Conservation (phyloP, 2,797 vertebrate genomes). For the Sebastes aleutianus region DNA sequence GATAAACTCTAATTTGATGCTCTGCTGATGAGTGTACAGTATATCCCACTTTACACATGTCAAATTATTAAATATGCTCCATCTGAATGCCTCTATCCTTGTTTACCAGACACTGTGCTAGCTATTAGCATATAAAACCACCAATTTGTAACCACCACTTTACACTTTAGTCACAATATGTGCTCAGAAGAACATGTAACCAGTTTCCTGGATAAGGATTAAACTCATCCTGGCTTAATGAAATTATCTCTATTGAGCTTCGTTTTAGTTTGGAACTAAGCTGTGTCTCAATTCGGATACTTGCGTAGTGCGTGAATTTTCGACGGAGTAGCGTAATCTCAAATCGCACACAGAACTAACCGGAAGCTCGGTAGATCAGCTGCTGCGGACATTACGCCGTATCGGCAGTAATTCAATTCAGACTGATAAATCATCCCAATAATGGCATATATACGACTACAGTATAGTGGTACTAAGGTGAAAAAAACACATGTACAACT, state of each 20-base stretch:
- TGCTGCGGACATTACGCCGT: too few species aligned
- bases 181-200: too few species aligned
- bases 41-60: neutral
- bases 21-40: neutral
- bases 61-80: neutral
- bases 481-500: neutral
- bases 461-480: too few species aligned
- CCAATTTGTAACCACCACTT: neutral
- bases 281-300: neutral
- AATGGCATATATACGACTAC: too few species aligned
- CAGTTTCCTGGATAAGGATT: too few species aligned
- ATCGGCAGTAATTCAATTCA: too few species aligned
- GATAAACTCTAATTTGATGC: neutral
- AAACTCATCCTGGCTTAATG: too few species aligned
- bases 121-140: too few species aligned
- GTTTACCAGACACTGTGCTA: neutral
- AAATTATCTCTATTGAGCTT: neutral
- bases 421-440: too few species aligned
- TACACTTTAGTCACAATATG: neutral
- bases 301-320: too few species aligned
- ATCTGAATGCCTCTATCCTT: neutral
- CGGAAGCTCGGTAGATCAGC: too few species aligned
- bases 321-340: too few species aligned
- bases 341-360: accelerated
- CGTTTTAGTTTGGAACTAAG: neutral